Evolutionary conservation across 2,888 invertebrate genomes (phyloP).

Genomic region (Ypsolopha scabrella): DNA sequence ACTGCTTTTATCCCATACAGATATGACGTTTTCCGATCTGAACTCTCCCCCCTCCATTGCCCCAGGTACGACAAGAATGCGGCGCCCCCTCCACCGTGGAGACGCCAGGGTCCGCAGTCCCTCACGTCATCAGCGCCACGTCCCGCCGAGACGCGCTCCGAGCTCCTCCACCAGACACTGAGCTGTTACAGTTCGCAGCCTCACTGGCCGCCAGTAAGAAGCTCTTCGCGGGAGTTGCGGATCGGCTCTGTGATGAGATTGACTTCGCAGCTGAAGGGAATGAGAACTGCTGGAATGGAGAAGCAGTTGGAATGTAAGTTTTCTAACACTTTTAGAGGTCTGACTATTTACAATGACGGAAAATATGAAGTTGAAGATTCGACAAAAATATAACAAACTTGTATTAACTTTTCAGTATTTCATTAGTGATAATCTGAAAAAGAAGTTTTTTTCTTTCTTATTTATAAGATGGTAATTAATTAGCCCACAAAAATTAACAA

Average conservation of each 20-base stretch:
- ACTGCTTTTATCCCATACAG: background rate
- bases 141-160: constrained; percentile 55
- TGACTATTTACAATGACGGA: too few relatives aligned
- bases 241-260: constrained; percentile 81
- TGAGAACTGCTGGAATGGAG: constrained; percentile 86
- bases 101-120: constrained; percentile 20
- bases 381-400: too few relatives aligned
- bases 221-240: constrained; percentile 86
- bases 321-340: too few relatives aligned
- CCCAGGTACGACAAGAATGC: constrained; percentile 54
- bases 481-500: too few relatives aligned
- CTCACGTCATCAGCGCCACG: constrained; percentile 29
- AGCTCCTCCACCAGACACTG: constrained; percentile 73
- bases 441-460: too few relatives aligned
- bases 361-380: too few relatives aligned
- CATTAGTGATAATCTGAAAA: too few relatives aligned
- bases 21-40: background rate
- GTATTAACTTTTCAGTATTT: too few relatives aligned
- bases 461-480: too few relatives aligned
- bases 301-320: constrained; percentile 82
- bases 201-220: constrained; percentile 79
- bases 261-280: constrained; percentile 75
- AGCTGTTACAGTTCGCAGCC: constrained; percentile 73
- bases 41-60: constrained; percentile 4
- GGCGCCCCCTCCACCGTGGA: constrained; percentile 48